Evolutionary conservation across 2,888 invertebrate species (phyloP), one percentile per base, ranked within the genome.

Genomic region (Drosophila anomalata): DNA sequence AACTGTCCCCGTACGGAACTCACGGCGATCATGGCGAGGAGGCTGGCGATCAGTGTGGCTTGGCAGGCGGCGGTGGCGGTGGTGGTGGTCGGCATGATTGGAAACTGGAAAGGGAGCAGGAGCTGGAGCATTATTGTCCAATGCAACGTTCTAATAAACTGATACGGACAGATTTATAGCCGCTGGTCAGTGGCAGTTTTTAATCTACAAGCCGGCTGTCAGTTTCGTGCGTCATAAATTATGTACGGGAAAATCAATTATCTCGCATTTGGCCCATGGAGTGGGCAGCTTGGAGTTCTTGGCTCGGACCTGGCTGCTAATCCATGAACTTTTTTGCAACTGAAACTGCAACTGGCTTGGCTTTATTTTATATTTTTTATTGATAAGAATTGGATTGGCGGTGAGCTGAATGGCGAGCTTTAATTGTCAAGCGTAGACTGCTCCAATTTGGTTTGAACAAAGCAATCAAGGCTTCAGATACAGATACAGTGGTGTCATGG

Each of bases 181-280:
- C 50, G 67, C 52, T 55, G 76, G 66, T 60, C 80, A 67, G 78
- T 68, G 76, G 84, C 84, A 74, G 60, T 76, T 86, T 73, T 75
- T 80, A 84, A 82, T 83, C 87, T 80, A 65, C 70, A 66, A 73
- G 78, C 57, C 54, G 53, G 57, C 76, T 80, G 84, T 83, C 84
- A 87, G 80, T 78, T 86, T 79, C 76, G 84, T 86, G 84, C 80
- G 80, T 85, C 85, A 85, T 85, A 85, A 85, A 87, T 85, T 87
- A 85, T 84, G 77, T 86, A 83, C 86, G 84, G 77, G 65, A 86
- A 85, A 85, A 87, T 87, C 85, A 85, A 85, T 85, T 85, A 85
- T 86, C 41, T 42, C 88, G 73, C 83, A 59, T 55, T 70, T 61
- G 69, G 50, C 69, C 71, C 36, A 61, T 39, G 66, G 53, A 47